These are phyloP conservation scores for Hycleus phaleratus DNA, from an alignment of 1,140 invertebrate species.

Conservation along the genomic window DNA sequence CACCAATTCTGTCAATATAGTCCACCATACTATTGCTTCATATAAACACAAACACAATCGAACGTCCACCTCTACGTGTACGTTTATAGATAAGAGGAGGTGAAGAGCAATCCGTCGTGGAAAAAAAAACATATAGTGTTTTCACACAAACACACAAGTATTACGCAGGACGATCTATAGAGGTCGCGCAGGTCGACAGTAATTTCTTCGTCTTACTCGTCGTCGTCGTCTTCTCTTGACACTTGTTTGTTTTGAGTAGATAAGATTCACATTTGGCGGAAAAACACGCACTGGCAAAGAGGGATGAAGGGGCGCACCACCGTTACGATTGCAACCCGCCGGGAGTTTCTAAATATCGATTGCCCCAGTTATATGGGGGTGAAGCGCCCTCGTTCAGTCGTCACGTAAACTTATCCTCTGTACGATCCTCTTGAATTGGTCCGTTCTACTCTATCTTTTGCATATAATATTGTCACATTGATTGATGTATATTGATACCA, in stretches of 20 bases:
- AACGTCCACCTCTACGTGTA: too few species aligned
- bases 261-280: slow-evolving; percentile 23
- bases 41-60: too few species aligned
- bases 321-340: slow-evolving; percentile 21
- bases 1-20: slow-evolving; percentile 34
- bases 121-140: too few species aligned
- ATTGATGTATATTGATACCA: too few species aligned
- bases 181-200: slow-evolving; percentile 1
- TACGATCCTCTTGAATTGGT: too few species aligned
- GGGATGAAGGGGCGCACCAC: slow-evolving; percentile 16
- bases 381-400: slow-evolving; percentile 28
- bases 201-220: slow-evolving; percentile 3
- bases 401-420: slow-evolving; percentile 17
- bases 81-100: too few species aligned
- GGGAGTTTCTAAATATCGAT: slow-evolving; percentile 33
- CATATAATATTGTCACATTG: too few species aligned
- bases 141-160: too few species aligned
- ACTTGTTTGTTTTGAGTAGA: slow-evolving; percentile 25
- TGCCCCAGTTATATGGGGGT: slow-evolving; percentile 33
- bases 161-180: neutral
- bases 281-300: slow-evolving; percentile 18
- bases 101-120: too few species aligned
- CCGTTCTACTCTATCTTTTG: too few species aligned
- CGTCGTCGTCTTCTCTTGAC: neutral
- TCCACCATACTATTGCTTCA: slow-evolving; percentile 23